Evolutionary conservation across 1,140 invertebrate genomes (phyloP), one percentile per base, ranked within the genome.

Genomic region (Homarus americanus): DNA sequence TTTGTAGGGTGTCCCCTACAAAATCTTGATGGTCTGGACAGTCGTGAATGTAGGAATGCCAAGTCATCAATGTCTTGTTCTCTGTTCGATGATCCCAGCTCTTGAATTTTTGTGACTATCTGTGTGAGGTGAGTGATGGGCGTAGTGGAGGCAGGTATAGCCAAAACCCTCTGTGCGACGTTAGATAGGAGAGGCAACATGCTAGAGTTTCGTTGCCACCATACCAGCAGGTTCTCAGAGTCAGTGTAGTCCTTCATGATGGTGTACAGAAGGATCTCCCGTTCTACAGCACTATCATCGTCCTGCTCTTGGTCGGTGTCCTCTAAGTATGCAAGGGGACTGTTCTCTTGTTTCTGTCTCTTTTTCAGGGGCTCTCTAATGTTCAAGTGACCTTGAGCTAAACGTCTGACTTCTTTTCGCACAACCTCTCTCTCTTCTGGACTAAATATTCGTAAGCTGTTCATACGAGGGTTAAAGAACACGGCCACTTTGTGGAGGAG

Each of bases 391-490:
- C 7, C 40, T n/a, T 78, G 76, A 12, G 76, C 76, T 49, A 78
- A 41, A 49, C 44, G 40, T 36, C 41, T 69, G 4, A 84, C 66
- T 12, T 63, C 58, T 24, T 72, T 66, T 10, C 66, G 82, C 36
- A 84, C 63, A 41, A 28, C 58, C 40, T 66, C 53, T 69, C 40
- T 66, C 15, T 84, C 82, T 28, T 84, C 63, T 44, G 2, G 10
- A 34, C 34, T 36, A 5, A 84, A 5, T 12, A 72, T 69, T 41
- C 40, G n/a, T 58, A 84, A 32, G 36, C 82, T 84, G n/a, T 72
- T 84, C 82, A 84, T 84, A 28, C 82, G 82, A 24, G 82, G 82
- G 82, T 84, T 84, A 41, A 84, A 84, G 32, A 84, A 84, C 63
- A 84, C 82, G 20, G 82, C 82, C 4, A 84, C 36, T 38, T 69